Evolutionary conservation across 1,140 invertebrate genomes (phyloP), one percentile per base, ranked within the genome.

Genomic region (Apis florea): DNA sequence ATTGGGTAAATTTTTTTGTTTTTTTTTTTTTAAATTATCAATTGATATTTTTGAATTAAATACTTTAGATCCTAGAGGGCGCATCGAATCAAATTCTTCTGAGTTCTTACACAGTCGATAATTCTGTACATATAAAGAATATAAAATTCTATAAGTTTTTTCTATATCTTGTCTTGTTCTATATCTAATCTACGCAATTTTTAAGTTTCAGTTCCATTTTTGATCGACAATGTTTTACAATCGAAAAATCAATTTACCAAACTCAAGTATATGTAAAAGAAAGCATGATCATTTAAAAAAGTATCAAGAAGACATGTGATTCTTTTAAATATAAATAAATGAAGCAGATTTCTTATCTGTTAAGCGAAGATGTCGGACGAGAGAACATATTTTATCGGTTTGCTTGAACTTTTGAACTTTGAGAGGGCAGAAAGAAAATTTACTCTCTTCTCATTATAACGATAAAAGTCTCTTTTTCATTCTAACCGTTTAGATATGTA

Each of bases 371-470:
- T 83, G 67, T 80, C 78, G 72, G 74, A 47, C 66, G 15, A 82
- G 66, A n/a, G 49, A 59, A 47, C 66, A 53, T 66, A 76, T 13
- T n/a, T 80, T 87, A 90, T 90, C 89, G 31, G 13, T 5, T 40
- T 40, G 31, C 31, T 40, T 31, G 40, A 70, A 88, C 86, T 88
- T 90, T 89, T 90, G 88, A 84, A 83, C 89, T 83, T 58, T 75
- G 78, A 54, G 79, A 82, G 64, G 51, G 53, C 53, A 56, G 59
- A 47, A 67, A 51, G 79, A 84, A 88, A 84, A 85, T 51, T 83
- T 69, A 13, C 58, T 82, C 56, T 82, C 51, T 67, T 74, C 73
- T 75, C 74, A n/a, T 58, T 53, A 61, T 1, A 1, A 24, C 63
- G 85, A 83, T 81, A 86, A 84, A 79, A 56, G 49, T 40, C 56